A percentile compares a stretch with the other conserved stretches of the same genome.
These are phyloP conservation scores for Sinodicranocentrus sp. DNA, from an alignment of 2,888 invertebrate species.

Conservation along the genomic window DNA sequence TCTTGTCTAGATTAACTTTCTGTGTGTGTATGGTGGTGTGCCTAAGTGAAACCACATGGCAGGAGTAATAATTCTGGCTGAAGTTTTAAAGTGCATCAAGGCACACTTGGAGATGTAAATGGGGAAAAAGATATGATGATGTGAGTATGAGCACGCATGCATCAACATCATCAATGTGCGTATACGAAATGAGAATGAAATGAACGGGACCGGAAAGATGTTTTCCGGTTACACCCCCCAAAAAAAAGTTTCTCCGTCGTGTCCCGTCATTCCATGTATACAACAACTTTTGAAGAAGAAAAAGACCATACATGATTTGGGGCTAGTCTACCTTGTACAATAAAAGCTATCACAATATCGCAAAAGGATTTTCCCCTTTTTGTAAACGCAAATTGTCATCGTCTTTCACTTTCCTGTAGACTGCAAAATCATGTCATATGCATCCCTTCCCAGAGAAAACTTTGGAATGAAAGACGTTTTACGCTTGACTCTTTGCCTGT, in stretches of 20 bases:
- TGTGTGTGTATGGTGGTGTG: background rate
- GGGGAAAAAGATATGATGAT: constrained; percentile 6
- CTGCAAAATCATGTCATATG: too few species aligned
- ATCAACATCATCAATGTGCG: constrained; percentile 14
- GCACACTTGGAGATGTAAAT: constrained; percentile 2
- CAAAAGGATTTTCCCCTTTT: constrained; percentile 46
- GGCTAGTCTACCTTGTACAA: background rate
- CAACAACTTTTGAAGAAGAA: constrained; percentile 32
- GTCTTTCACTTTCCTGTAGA: background rate
- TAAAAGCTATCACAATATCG: constrained; percentile 12
- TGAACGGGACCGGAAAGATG: constrained; percentile 66
- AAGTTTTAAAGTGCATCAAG: constrained; percentile 30
- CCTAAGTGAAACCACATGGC: constrained; percentile 60
- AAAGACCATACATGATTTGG: background rate
- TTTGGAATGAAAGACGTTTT: background rate
- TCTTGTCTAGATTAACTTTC: background rate
- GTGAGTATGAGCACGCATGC: constrained; percentile 7
- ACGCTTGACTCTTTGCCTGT: background rate
- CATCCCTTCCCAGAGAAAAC: too few species aligned
- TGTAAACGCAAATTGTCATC: constrained; percentile 52
- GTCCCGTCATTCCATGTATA: constrained; percentile 7
- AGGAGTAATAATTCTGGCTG: constrained; percentile 4
- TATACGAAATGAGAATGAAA: constrained; percentile 54
- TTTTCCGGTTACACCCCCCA: constrained; percentile 65
- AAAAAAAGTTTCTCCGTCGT: constrained; percentile 41